Conservation (phyloP, 2,797 vertebrate genomes). For the Knipowitschia caucasica region DNA sequence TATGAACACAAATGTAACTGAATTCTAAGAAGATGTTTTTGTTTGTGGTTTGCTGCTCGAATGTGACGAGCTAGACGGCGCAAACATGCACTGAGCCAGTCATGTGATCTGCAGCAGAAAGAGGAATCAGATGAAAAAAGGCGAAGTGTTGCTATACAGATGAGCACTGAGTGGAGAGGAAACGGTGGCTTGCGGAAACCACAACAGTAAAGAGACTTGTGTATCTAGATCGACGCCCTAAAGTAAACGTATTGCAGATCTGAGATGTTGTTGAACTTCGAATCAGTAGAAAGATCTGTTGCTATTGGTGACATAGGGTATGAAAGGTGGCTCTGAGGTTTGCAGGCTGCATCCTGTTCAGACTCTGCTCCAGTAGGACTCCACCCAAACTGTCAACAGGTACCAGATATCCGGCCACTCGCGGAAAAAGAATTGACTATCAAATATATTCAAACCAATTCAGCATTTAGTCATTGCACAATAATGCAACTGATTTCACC, state of each 20-base stretch:
- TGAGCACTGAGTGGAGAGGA: slow-evolving; percentile 10
- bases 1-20: not conserved
- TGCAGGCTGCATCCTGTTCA: slow-evolving; percentile 59
- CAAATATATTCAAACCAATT: slow-evolving; percentile 1
- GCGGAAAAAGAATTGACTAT: slow-evolving; percentile 8
- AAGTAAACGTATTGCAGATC: not conserved
- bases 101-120: slow-evolving; percentile 54
- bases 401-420: slow-evolving; percentile 26
- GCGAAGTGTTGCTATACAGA: slow-evolving; percentile 35
- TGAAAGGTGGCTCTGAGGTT: slow-evolving; percentile 27
- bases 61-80: slow-evolving; percentile 32
- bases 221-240: not conserved
- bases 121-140: slow-evolving; percentile 48
- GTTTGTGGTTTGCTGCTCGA: slow-evolving; percentile 55
- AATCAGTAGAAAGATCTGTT: slow-evolving; percentile 10
- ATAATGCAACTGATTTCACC: not conserved
- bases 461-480: not conserved
- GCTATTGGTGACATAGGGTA: slow-evolving; percentile 20
- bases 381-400: slow-evolving; percentile 69
- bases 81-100: slow-evolving; percentile 28
- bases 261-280: slow-evolving; percentile 10
- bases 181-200: slow-evolving; percentile 36
- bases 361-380: slow-evolving; percentile 41
- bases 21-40: slow-evolving; percentile 57
- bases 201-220: slow-evolving; percentile 17